A percentile compares a stretch with the other conserved stretches of the same genome.
These are phyloP conservation scores for Pterostichus madidus DNA, from an alignment of 2,888 invertebrate species.

Conservation along the genomic window DNA sequence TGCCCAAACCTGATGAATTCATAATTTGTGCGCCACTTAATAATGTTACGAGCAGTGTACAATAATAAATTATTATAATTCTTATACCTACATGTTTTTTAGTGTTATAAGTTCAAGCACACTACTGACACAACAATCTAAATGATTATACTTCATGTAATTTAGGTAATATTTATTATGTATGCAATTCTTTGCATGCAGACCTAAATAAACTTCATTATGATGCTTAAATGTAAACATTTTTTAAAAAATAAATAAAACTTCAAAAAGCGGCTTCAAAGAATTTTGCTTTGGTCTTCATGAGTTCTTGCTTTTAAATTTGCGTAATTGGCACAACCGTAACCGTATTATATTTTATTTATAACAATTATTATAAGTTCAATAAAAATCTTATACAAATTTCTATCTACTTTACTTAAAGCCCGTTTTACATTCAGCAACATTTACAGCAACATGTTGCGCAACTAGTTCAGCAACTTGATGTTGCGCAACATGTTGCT, in stretches of 20 bases:
- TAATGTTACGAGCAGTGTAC: constrained; percentile 65
- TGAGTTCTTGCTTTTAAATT: constrained; percentile 32
- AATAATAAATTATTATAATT: constrained; percentile 64
- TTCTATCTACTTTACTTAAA: neutral
- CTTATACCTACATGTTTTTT: constrained; percentile 66
- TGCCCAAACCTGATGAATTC: constrained; percentile 43
- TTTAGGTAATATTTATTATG: constrained; percentile 67
- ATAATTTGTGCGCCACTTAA: constrained; percentile 61
- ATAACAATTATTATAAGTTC: constrained; percentile 4
- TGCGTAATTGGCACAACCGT: constrained; percentile 20
- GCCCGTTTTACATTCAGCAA: no score
- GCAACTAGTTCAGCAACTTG: no score
- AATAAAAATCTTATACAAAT: constrained; percentile 21
- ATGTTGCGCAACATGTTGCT: no score
- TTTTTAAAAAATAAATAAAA: constrained; percentile 80
- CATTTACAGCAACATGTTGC: no score
- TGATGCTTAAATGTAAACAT: constrained; percentile 77
- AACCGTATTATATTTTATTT: neutral
- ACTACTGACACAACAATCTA: constrained; percentile 63
- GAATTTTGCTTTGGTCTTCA: constrained; percentile 62
- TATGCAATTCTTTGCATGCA: constrained; percentile 67
- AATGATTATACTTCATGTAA: constrained; percentile 66
- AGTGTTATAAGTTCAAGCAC: constrained; percentile 63
- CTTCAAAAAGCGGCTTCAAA: constrained; percentile 74
- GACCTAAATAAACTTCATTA: constrained; percentile 68